Base-by-base conservation (phyloP, 2,113 vertebrate species). In the Poicephalus meyeri region DNA sequence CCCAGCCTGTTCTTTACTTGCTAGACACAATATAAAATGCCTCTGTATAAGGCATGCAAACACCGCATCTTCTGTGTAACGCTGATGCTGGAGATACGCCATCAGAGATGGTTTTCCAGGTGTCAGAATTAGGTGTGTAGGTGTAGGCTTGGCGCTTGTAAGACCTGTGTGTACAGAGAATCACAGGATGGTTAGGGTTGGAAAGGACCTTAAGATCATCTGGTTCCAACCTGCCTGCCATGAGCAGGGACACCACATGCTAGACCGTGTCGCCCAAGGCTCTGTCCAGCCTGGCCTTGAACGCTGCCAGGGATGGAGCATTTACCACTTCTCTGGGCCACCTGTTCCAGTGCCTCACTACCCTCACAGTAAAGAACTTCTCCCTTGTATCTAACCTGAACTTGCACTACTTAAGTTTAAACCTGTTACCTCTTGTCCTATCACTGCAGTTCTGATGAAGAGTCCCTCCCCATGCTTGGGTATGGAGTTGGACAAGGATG, bases 31-130 rank as follows among this genome's bases (percentile, higher is more conserved):
- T 33, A 16, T 26, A 73, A 55, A 50, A 56, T n/a, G 3, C 6
- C 4, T 2, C 47, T 35, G 6, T 12, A 9, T 52, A 33, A 65
- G 63, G 49, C 29, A 20, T 7, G 1, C 0, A 3, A 60, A 64
- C 29, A 46, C 21, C 12, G 37, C 0, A 0, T 53, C 26, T 41
- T 65, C 35, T 69, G 33, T 3, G 7, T 58, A 29, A 60, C 35
- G 29, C 25, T 41, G 55, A 39, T 8, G 3, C 26, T 73, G 53
- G 26, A 63, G 61, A 29, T 68, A 31, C 16, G 31, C 52, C 41
- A 9, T 31, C 33, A 28, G 78, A 56, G 16, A 44, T 44, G 24
- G 12, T 84, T 70, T 64, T 70, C 19, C 68, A 60, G 19, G 23
- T 80, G 35, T 53, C 28, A 81, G 7, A 60, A 55, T 55, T 9